Conservation (phyloP, 1,140 invertebrate species). For the Drosophila asahinai region DNA sequence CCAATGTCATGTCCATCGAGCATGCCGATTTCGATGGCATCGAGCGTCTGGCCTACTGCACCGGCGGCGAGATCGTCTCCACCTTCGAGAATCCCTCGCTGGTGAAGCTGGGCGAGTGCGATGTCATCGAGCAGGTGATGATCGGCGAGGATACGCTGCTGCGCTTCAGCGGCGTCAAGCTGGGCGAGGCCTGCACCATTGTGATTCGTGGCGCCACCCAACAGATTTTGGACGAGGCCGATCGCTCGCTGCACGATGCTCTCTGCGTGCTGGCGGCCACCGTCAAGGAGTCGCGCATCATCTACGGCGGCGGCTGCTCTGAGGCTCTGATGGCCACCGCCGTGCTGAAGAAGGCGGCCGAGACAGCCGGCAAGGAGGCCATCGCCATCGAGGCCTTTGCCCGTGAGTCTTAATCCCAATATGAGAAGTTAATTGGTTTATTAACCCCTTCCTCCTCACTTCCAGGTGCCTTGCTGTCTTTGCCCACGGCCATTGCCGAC, state of each 20-base stretch:
- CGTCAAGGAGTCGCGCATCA: slow-evolving; percentile 95
- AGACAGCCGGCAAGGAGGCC: slow-evolving; percentile 98
- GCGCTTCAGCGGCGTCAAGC: slow-evolving; percentile 96
- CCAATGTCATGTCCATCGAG: slow-evolving; percentile 99
- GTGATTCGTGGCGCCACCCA: slow-evolving; percentile 99
- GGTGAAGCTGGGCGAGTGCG: slow-evolving; percentile 97
- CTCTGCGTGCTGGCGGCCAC: slow-evolving; percentile 98
- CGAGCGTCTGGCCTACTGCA: slow-evolving; percentile 97
- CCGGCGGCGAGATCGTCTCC: slow-evolving; percentile 99
- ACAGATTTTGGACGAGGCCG: slow-evolving; percentile 99
- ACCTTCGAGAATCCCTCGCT: slow-evolving; percentile 98
- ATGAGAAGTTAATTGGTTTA: neutral
- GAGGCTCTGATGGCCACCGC: slow-evolving; percentile 99
- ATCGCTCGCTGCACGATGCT: slow-evolving; percentile 98
- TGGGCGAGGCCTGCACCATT: slow-evolving; percentile 98
- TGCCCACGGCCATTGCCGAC: slow-evolving; percentile 98
- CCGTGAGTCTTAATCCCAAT: slow-evolving; percentile 55
- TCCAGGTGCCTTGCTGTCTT: slow-evolving; percentile 90
- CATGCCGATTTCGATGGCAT: slow-evolving; percentile 99
- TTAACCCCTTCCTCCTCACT: neutral
- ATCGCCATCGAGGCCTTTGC: slow-evolving; percentile 99
- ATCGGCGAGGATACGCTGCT: slow-evolving; percentile 99
- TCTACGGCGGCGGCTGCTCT: slow-evolving; percentile 96
- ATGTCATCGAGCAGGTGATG: slow-evolving; percentile 98
- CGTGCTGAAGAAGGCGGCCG: slow-evolving; percentile 92